phyloP scores from a whole-genome alignment of 2,888 invertebrate species.

The Balanococcus diminutus region DNA sequence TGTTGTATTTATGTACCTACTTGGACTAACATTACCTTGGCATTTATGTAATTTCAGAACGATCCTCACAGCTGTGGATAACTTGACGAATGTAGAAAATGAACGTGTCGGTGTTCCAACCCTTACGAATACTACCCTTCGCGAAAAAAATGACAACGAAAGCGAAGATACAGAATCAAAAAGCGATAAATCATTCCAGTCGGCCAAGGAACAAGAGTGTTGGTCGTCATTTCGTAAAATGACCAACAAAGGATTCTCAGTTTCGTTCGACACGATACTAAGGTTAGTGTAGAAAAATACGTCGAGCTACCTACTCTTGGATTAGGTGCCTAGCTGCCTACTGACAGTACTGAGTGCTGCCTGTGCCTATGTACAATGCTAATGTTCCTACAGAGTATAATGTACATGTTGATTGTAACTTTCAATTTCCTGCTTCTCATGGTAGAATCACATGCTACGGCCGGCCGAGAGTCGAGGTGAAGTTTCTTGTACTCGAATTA shows the following conservation, averaged over 20 bases:
- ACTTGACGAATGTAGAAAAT: neutral
- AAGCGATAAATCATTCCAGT: slow-evolving; percentile 62
- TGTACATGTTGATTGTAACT: too few species aligned
- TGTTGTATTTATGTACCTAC: neutral
- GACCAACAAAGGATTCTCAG: slow-evolving; percentile 71
- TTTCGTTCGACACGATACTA: slow-evolving; percentile 73
- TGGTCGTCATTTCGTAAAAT: slow-evolving; percentile 73
- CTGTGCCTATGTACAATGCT: too few species aligned
- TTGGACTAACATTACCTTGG: neutral
- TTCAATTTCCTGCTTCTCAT: too few species aligned
- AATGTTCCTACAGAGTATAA: too few species aligned
- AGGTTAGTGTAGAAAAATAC: slow-evolving; percentile 63
- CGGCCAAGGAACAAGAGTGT: slow-evolving; percentile 69
- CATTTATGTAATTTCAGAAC: slow-evolving; percentile 20
- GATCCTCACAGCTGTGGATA: neutral
- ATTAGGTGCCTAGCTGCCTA: neutral
- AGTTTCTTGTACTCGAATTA: neutral
- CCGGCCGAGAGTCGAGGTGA: neutral
- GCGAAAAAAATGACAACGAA: neutral
- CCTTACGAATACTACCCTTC: neutral
- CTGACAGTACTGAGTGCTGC: neutral
- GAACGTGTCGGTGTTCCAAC: neutral
- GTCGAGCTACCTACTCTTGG: neutral
- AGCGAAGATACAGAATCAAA: neutral
- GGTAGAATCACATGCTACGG: too few species aligned